Conservation (phyloP, 2,113 vertebrate species). For the Eublepharis macularius region DNA sequence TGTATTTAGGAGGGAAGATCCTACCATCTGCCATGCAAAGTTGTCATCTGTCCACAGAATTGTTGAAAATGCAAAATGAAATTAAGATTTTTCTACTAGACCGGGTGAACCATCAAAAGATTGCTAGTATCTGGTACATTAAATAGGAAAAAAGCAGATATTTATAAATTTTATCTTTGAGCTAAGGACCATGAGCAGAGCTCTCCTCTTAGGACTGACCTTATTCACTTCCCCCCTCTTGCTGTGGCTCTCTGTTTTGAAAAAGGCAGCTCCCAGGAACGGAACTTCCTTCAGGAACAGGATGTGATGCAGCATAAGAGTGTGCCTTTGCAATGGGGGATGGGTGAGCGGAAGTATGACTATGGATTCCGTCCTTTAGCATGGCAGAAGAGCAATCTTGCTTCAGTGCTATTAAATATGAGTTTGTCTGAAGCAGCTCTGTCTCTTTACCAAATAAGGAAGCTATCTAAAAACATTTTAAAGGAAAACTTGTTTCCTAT, state of each 20-base stretch:
- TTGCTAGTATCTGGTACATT: neutral
- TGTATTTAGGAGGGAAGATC: neutral
- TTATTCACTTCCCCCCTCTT: too few species aligned
- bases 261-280: neutral
- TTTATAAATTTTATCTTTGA: slow-evolving; percentile 3
- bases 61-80: neutral
- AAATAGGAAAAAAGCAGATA: neutral
- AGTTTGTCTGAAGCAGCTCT: neutral
- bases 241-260: neutral
- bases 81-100: neutral
- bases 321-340: too few species aligned
- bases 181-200: neutral
- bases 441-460: neutral
- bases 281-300: neutral
- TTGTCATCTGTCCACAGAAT: neutral
- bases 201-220: too few species aligned
- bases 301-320: too few species aligned
- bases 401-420: neutral
- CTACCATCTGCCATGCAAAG: neutral
- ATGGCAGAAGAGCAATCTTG: neutral
- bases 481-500: neutral
- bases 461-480: neutral
- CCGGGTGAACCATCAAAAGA: slow-evolving; percentile 8
- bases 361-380: too few species aligned
- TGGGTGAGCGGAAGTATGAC: too few species aligned